Base-by-base conservation (phyloP, 92 coral and sea anemone species). In the Virgularia gustaviana region DNA sequence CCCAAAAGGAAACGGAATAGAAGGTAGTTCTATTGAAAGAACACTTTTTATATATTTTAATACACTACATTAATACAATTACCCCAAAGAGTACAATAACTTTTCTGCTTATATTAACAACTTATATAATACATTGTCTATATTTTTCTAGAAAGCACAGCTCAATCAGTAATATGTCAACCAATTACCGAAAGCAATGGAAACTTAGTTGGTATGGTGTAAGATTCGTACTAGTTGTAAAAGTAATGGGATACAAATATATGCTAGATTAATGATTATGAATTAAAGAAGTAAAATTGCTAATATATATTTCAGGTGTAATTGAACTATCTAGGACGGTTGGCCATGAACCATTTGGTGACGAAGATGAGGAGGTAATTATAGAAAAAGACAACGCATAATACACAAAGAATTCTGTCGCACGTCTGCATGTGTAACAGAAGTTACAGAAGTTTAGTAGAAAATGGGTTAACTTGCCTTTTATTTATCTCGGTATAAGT, bases 111-210 rank as follows among this genome's bases (percentile, higher is more conserved):
- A 23, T 33, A n/a, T 10, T 6, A 27, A 9, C 31, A 11, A 15
- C 4, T 9, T 47, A 9, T 1, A 43, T 15, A 52, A 20, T 13
- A 10, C n/a, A n/a, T n/a, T n/a, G n/a, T n/a, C n/a, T n/a, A n/a
- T 44, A 12, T 15, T 29, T 36, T 73, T 80, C 29, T 70, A 94
- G 99, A 87, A 34, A 94, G 94, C 57, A 94, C 99, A 18, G 99
- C 96, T 6, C 96, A 94, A 76, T 94, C 99, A 30, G 91, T 89
- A n/a, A 65, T 94, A 25, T 94, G 99, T 38, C 99, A 94, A 78
- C 99, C 99, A 36, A 89, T 94, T 63, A 91, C 87, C 13, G 96
- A 94, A 70, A 86, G 96, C 36, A 89, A 86, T 75, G 95, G 99
- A 35, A 96, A 81, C 29, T 85, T 94, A 53, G 83, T 94, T 4